Evolutionary conservation across 1,140 invertebrate genomes (phyloP), one percentile per base, ranked within the genome.

Genomic region (Formica exsecta): DNA sequence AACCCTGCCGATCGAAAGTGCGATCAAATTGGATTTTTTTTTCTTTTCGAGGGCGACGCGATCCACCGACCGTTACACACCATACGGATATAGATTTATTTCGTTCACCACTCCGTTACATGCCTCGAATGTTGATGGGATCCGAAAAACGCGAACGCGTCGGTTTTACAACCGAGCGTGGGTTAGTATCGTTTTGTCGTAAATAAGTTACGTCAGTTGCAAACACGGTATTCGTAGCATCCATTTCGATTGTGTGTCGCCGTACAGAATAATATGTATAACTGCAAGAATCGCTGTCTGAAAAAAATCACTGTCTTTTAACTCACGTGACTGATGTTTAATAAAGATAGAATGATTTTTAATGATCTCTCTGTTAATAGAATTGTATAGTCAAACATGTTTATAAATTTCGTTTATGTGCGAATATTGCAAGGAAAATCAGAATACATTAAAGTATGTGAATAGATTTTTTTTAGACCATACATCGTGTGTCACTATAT

Each of bases 51-150:
- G 48, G 22, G 32, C 16, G 22, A 57, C 64, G 36, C 41, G 57
- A 25, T 84, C 19, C 57, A 54, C 25, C 29, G 4, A 5, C n/a
- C 57, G 59, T 70, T 80, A 70, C 22, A 29, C 59, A 29, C 5
- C 32, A n/a, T 80, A 70, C 62, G 48, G 64, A 51, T 79, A 79
- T 73, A 81, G 51, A 84, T 84, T 75, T 84, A 84, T 73, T 64
- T 84, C 57, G 25, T 48, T 44, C 41, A 41, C 41, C 80, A 61
- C 38, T 48, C 70, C 29, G 68, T 74, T 48, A 84, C 38, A 70
- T 36, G 36, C 22, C 36, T 38, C 48, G 64, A 80, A 80, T 80
- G 76, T 32, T 68, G 76, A 79, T 79, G 76, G 64, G 32, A 79
- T 70, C 48, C 57, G 38, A 51, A 57, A 57, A 80, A 80, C 48